phyloP scores from a whole-genome alignment of 2,797 vertebrate genomes.

The Clamator glandarius region DNA sequence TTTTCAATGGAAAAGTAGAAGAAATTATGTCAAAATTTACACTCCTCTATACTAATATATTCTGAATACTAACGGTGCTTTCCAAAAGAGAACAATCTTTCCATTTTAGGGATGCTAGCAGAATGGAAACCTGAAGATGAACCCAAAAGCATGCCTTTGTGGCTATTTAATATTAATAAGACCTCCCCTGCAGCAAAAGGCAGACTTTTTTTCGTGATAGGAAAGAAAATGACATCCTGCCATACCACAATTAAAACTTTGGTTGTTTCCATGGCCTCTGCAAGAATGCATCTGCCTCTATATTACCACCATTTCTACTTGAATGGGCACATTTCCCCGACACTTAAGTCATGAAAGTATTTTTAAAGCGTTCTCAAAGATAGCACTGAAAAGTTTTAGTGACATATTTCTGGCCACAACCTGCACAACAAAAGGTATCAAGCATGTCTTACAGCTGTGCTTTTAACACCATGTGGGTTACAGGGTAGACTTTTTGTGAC shows the following conservation, averaged over 20 bases:
- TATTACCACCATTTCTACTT: background rate
- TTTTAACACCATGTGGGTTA: background rate
- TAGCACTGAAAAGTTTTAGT: background rate
- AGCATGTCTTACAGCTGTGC: background rate
- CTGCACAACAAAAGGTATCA: background rate
- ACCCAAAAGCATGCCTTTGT: background rate
- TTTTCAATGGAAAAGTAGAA: background rate
- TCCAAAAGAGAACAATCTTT: background rate
- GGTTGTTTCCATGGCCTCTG: background rate
- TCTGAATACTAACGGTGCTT: background rate
- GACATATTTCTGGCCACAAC: background rate
- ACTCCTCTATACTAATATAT: background rate
- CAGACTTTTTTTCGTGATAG: background rate
- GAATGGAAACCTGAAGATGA: background rate
- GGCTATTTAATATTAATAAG: background rate
- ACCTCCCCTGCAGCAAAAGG: background rate
- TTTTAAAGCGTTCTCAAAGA: background rate
- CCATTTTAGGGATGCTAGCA: background rate
- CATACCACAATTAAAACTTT: background rate
- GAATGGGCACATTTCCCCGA: background rate
- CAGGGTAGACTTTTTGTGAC: background rate
- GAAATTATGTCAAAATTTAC: background rate
- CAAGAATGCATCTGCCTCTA: background rate
- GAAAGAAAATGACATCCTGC: background rate
- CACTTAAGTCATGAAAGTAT: background rate